Base-by-base conservation (phyloP, 1,140 invertebrate genomes). In the Homarus americanus region DNA sequence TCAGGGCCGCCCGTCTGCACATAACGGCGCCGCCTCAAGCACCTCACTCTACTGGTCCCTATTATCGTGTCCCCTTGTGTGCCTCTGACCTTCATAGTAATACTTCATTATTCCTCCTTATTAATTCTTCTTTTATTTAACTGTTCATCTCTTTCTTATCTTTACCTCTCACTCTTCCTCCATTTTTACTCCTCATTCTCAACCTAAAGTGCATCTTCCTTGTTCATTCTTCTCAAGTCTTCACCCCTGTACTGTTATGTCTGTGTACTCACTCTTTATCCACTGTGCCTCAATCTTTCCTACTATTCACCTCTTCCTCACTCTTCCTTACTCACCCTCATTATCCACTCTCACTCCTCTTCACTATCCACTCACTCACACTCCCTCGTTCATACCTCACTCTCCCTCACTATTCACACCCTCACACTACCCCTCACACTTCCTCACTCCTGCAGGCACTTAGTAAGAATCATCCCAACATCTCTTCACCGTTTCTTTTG, bases 1-100 rank as follows among this genome's bases (percentile, higher is more conserved):
- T 69, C 63, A 69, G 63, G 63, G 63, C n/a, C 63, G 63, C n/a
- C n/a, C 63, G 63, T 69, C 63, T 69, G 24, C 63, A 32, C n/a
- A 69, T 69, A 69, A 69, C 63, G 63, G 63, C 63, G 32, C 63
- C 63, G 24, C 1, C n/a, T 28, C 63, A 9, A 28, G 63, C 63
- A 7, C 15, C 3, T 20, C 20, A 49, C 58, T 4, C 12, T 24
- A 9, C 4, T 15, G 20, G n/a, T 7, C 63, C 28, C 24, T 69
- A 4, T 24, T 28, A 32, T 7, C 5, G 24, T 58, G 53, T 58
- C 53, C 53, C 24, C 63, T 4, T 10, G 28, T 32, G 63, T 7
- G n/a, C 7, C n/a, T 69, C 63, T 63, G 58, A 20, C 58, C 58
- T 63, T 63, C 58, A 63, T 24, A 5, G 15, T 17, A 4, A 4